Conservation (phyloP, 37 sponge, comb jelly and placozoan genomes). For the Mnemiopsis leidyi region DNA sequence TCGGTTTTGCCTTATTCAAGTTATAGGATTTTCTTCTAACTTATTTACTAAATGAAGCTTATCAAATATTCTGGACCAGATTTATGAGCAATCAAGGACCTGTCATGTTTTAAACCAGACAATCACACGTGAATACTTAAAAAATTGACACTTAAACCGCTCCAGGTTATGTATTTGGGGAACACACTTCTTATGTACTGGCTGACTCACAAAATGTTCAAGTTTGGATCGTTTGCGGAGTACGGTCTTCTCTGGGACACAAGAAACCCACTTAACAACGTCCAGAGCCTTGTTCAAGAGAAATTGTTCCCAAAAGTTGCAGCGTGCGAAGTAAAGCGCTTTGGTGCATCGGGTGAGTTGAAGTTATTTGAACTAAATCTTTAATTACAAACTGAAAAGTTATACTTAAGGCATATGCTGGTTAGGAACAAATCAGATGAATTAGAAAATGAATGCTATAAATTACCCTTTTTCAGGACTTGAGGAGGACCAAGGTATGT, state of each 20-base stretch:
- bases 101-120: too few relatives aligned
- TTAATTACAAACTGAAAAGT: too few relatives aligned
- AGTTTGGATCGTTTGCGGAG: constrained; percentile 45
- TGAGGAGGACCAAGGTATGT: constrained; percentile 60
- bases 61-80: background rate
- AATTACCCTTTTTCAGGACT: background rate
- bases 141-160: background rate
- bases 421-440: too few relatives aligned
- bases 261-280: background rate
- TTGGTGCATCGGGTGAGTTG: background rate
- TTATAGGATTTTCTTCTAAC: too few relatives aligned
- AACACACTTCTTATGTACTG: background rate
- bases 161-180: background rate
- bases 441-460: too few relatives aligned
- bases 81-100: too few relatives aligned
- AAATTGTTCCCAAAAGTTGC: constrained; percentile 47
- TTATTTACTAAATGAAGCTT: background rate
- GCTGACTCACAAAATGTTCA: constrained; percentile 48
- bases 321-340: constrained; percentile 51
- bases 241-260: constrained; percentile 62
- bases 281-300: constrained; percentile 19
- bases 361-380: background rate
- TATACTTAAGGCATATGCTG: too few relatives aligned
- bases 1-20: too few relatives aligned
- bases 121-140: background rate